Base-by-base conservation (phyloP, 1,140 invertebrate genomes). In the Eufriesea mexicana region DNA sequence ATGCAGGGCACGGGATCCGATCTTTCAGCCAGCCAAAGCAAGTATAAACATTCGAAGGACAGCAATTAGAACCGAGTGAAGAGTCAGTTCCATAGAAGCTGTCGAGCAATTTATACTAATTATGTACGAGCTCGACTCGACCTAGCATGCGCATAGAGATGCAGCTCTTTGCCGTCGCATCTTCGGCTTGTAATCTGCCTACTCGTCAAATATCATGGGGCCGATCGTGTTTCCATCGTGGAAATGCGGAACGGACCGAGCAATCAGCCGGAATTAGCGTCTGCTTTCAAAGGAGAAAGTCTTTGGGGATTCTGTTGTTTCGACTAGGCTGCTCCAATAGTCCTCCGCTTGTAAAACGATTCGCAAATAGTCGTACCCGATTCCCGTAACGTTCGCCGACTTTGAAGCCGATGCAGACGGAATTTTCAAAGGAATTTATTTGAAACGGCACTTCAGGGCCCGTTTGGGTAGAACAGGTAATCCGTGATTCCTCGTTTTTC, bases 141-240 rank as follows among this genome's bases (percentile, higher is more conserved):
- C 62, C 54, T 70, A 57, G 42, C 25, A 28, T 61, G 42, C 54
- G 14, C 9, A n/a, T 10, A 7, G 16, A 42, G 45, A 12, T 18
- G 12, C 2, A 14, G 5, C 45, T 73, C 45, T 72, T 78, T 62
- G 47, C 47, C 12, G 67, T 45, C 14, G 68, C 28, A 9, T 61
- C 70, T 64, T 62, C 47, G 25, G 47, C 57, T 64, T 73, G 70
- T 80, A 80, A 80, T 80, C 68, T 80, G 54, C 70, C 57, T 62
- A 64, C 57, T 73, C 64, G 78, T 80, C 78, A 54, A 80, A 80
- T 62, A 64, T 80, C 78, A 49, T 7, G 1, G 9, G 25, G 28
- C 16, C 25, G 67, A 35, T 80, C 57, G 77, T 79, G 25, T 79
- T 61, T 79, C 77, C 75, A 42, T 68, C 16, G 20, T 20, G 23